phyloP scores from a whole-genome alignment of 2,797 vertebrate genomes.

The Alosa sapidissima region DNA sequence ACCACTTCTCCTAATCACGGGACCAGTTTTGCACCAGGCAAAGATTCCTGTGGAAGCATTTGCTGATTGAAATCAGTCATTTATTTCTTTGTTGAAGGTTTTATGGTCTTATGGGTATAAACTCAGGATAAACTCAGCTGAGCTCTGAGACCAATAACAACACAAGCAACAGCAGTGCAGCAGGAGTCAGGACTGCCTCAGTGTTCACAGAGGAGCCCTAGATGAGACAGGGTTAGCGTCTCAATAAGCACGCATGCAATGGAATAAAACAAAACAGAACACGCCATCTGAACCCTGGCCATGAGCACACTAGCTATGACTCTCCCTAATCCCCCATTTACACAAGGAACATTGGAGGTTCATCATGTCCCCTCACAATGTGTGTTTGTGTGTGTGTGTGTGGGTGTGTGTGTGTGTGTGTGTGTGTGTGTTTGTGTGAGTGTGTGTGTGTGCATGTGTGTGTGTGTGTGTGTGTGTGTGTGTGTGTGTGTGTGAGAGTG shows the following conservation, averaged over 20 bases:
- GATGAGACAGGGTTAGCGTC: neutral
- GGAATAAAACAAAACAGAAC: neutral
- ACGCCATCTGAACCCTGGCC: neutral
- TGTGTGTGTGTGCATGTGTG: neutral
- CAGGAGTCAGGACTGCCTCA: neutral
- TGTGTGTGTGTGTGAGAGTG: neutral
- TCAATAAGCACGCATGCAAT: neutral
- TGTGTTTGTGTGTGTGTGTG: conserved; percentile 14
- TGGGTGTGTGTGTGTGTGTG: neutral
- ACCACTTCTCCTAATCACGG: neutral
- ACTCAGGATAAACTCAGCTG: neutral
- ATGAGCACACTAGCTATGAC: neutral
- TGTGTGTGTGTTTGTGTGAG: no score
- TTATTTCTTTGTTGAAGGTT: neutral
- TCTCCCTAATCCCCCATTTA: neutral
- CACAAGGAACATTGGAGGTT: neutral
- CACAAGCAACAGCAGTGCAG: neutral
- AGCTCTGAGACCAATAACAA: neutral
- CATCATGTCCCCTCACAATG: neutral
- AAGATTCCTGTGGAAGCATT: neutral
- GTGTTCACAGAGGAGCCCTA: neutral
- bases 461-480: neutral
- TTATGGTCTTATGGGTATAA: neutral
- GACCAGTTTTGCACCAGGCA: neutral
- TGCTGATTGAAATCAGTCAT: neutral